Evolutionary conservation across 2,888 invertebrate genomes (phyloP), one percentile per base, ranked within the genome.

Genomic region (Ormia ochracea): DNA sequence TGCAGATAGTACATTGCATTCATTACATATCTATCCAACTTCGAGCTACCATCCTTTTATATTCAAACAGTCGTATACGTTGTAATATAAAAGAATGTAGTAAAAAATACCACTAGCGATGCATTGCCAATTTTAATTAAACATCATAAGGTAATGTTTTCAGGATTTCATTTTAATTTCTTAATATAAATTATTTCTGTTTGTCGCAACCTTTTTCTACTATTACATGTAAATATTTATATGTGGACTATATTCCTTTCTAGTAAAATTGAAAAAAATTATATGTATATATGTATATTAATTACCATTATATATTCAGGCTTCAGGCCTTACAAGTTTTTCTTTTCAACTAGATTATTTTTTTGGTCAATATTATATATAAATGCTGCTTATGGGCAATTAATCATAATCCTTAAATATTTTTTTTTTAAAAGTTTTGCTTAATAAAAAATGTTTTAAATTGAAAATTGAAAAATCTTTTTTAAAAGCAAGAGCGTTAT

Each of bases 221-320:
- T 81, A 78, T 61, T 82, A 80, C 77, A 85, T 86, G 85, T 86
- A 85, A 87, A 87, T 87, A 87, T 86, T 85, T 82, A 82, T 84
- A 86, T 87, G 87, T 87, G 86, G 87, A 87, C 87, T 87, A 87
- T 87, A 87, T 87, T 65, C 58, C 87, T 87, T 83, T 85, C 84
- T 87, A 86, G 84, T 87, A 87, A 87, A 87, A 85, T 87, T 87
- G 86, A 87, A 86, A 87, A 85, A 85, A 87, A 85, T 85, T 84
- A 83, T 61, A 63, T 73, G 63, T 68, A 50, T 78, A 52, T 78
- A 69, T 36, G 50, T 31, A 31, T n/a, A n/a, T n/a, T n/a, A n/a
- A n/a, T n/a, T n/a, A n/a, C n/a, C n/a, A n/a, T n/a, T n/a, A n/a
- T n/a, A n/a, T n/a, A n/a, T n/a, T n/a, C n/a, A n/a, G n/a, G n/a